phyloP scores from a whole-genome alignment of 2,113 vertebrate species.

The Seriola quinqueradiata region DNA sequence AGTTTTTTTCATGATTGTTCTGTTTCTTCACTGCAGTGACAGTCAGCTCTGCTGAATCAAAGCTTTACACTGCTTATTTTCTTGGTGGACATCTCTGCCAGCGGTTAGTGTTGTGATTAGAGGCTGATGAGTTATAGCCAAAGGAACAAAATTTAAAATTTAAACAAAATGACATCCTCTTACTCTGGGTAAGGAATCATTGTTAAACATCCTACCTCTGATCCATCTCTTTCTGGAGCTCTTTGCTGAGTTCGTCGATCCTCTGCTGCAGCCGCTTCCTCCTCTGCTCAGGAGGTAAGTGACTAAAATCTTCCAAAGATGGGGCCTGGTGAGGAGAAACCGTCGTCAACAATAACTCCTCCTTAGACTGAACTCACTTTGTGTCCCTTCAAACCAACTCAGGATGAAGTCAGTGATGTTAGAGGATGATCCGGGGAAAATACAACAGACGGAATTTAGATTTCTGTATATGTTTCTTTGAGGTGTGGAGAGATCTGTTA shows the following conservation, averaged over 20 bases:
- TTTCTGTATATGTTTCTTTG: background rate
- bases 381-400: background rate
- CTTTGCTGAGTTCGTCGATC: conserved; percentile 95
- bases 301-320: conserved; percentile 95
- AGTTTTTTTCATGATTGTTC: too few relatives aligned
- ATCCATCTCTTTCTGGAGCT: conserved; percentile 97
- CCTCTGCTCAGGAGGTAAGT: conserved; percentile 97
- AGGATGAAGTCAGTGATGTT: conserved; percentile 2
- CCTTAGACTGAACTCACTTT: background rate
- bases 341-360: background rate
- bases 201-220: conserved; percentile 86
- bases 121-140: too few relatives aligned
- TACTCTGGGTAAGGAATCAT: background rate
- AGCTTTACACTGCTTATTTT: too few relatives aligned
- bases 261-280: conserved; percentile 96
- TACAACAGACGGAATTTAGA: background rate
- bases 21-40: too few relatives aligned
- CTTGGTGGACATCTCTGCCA: too few relatives aligned
- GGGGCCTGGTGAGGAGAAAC: conserved; percentile 86
- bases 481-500: background rate
- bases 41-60: too few relatives aligned
- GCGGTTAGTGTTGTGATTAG: too few relatives aligned
- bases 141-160: too few relatives aligned
- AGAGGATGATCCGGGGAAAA: background rate
- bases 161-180: too few relatives aligned